Conservation (phyloP, 2,888 invertebrate species). For the Lepeophtheirus nordmannii region DNA sequence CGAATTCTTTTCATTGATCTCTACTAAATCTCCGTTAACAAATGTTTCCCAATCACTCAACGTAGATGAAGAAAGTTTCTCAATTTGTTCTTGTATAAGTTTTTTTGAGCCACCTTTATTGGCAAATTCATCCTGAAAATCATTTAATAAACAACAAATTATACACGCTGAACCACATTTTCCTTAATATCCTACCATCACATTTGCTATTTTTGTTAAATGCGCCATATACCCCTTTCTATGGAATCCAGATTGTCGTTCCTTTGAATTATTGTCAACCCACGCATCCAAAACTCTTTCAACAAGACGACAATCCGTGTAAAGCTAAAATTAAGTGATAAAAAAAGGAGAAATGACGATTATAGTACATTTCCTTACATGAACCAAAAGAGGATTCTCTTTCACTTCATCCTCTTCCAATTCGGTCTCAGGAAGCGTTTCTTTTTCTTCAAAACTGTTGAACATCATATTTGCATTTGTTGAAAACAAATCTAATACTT, state of each 20-base stretch:
- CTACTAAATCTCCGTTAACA: conserved; percentile 34
- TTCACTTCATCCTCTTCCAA: conserved; percentile 29
- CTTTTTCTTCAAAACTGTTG: neutral
- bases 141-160: neutral
- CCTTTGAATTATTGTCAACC: conserved; percentile 57
- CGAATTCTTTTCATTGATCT: conserved; percentile 35
- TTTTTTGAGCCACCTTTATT: conserved; percentile 35
- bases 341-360: conserved; percentile 24
- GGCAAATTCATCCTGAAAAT: conserved; percentile 30
- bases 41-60: conserved; percentile 37
- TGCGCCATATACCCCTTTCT: conserved; percentile 49
- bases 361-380: conserved; percentile 30
- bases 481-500: neutral
- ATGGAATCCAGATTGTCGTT: conserved; percentile 41
- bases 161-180: neutral
- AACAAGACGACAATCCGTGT: conserved; percentile 60
- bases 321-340: conserved; percentile 44
- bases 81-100: conserved; percentile 34
- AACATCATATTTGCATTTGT: neutral
- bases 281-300: conserved; percentile 64
- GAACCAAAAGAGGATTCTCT: conserved; percentile 31
- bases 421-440: conserved; percentile 22
- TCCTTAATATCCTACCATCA: conserved; percentile 31
- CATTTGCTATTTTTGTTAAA: conserved; percentile 41
- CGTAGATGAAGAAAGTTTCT: conserved; percentile 34